Conservation (phyloP, 2,888 invertebrate species). For the Lasioglossum malachurum region DNA sequence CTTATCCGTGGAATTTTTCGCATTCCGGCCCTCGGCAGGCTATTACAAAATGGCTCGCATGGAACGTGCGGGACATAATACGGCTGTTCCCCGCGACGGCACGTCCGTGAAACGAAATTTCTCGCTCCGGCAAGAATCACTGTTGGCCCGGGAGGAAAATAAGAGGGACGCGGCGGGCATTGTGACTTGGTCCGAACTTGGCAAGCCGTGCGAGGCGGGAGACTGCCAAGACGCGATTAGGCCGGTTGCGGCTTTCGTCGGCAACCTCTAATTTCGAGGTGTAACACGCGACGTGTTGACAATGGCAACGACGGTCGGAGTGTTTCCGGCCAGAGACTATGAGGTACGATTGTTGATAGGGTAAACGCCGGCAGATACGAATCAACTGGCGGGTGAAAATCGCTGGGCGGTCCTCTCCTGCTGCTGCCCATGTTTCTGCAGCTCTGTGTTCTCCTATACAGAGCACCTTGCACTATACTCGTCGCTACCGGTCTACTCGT, state of each 20-base stretch:
- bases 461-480: background rate
- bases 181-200: slow-evolving; percentile 51
- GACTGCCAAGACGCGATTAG: slow-evolving; percentile 57
- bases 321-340: slow-evolving; percentile 6
- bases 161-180: slow-evolving; percentile 32
- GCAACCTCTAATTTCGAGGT: slow-evolving; percentile 18
- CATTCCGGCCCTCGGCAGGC: slow-evolving; percentile 38
- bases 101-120: slow-evolving; percentile 57
- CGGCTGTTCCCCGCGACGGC: slow-evolving; percentile 36
- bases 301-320: slow-evolving; percentile 28
- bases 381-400: slow-evolving; percentile 2
- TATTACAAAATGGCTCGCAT: slow-evolving; percentile 53
- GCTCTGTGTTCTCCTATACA: background rate
- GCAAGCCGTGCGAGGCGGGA: slow-evolving; percentile 42
- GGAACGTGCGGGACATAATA: slow-evolving; percentile 62
- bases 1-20: slow-evolving; percentile 36
- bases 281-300: slow-evolving; percentile 41
- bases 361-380: background rate
- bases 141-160: slow-evolving; percentile 45
- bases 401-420: background rate
- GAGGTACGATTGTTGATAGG: slow-evolving; percentile 9
- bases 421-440: background rate
- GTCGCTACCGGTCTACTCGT: background rate
- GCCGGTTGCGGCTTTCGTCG: slow-evolving; percentile 25
- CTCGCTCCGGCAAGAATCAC: slow-evolving; percentile 57